These are phyloP conservation scores for Rhysida immarginata DNA, from an alignment of 1,140 invertebrate species.

Conservation along the genomic window DNA sequence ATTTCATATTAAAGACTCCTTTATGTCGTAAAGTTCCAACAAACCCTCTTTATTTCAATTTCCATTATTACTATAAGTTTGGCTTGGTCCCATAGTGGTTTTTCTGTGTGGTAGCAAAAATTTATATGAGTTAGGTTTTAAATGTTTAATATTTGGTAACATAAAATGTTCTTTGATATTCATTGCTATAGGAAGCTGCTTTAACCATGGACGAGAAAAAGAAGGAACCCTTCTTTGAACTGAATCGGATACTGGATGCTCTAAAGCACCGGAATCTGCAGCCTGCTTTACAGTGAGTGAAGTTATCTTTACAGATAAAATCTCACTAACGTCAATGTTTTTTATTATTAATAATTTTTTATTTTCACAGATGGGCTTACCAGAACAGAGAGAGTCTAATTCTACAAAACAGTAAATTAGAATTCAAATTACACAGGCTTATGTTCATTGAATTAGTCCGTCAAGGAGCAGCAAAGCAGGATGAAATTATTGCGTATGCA, in stretches of 20 bases:
- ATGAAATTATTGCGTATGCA: conserved; percentile 72
- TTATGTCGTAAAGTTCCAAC: no score
- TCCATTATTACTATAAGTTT: no score
- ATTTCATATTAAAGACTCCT: no score
- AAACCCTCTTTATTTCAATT: no score
- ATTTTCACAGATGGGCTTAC: conserved; percentile 33
- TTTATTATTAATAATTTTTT: conserved; percentile 10
- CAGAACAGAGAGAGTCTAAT: conserved; percentile 26
- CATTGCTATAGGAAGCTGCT: conserved; percentile 45
- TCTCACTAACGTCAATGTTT: no score
- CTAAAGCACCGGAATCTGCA: conserved; percentile 58
- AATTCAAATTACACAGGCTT: conserved; percentile 70
- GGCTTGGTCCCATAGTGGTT: no score
- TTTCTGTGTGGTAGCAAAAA: no score
- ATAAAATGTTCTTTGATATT: no score
- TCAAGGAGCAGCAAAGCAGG: conserved; percentile 46
- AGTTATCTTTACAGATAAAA: no score
- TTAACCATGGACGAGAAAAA: conserved; percentile 48
- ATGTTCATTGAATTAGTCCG: conserved; percentile 54
- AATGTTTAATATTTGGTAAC: no score
- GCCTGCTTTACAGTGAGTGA: conserved; percentile 47
- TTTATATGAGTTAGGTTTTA: no score
- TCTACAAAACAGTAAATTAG: conserved; percentile 46
- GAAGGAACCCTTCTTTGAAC: conserved; percentile 67
- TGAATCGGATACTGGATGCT: conserved; percentile 68